Evolutionary conservation across 2,888 invertebrate species (phyloP).

Genomic region (Lordiphosa andalusiaca): DNA sequence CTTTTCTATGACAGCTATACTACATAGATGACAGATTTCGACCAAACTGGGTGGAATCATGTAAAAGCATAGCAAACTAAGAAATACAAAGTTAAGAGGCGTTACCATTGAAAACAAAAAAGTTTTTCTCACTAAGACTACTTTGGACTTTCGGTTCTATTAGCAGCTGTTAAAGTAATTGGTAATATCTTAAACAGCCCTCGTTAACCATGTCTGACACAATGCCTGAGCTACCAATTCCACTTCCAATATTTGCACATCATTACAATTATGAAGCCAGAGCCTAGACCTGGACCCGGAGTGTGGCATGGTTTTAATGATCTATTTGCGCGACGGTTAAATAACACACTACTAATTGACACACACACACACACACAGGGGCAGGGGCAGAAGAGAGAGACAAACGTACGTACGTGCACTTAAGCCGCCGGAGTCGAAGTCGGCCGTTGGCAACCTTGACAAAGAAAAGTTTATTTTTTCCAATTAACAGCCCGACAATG

Average conservation of each 20-base stretch:
- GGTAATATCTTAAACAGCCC: slow-evolving; percentile 28
- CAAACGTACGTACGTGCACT: slow-evolving; percentile 24
- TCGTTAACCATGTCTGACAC: slow-evolving; percentile 18
- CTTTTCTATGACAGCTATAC: no score
- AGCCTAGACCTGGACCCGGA: slow-evolving; percentile 12
- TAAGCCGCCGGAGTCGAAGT: slow-evolving; percentile 20
- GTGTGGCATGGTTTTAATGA: slow-evolving; percentile 36
- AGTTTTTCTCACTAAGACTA: no score
- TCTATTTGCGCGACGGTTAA: slow-evolving; percentile 47
- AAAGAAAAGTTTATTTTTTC: slow-evolving; percentile 50
- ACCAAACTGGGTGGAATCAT: no score
- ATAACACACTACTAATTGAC: slow-evolving; percentile 65
- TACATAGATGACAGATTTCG: no score
- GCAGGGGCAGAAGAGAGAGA: slow-evolving; percentile 9
- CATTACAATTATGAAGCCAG: slow-evolving; percentile 46
- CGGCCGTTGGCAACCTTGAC: slow-evolving; percentile 58
- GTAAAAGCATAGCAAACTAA: no score
- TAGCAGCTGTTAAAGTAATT: slow-evolving; percentile 15
- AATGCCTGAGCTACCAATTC: slow-evolving; percentile 18
- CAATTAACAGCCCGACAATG: slow-evolving; percentile 45
- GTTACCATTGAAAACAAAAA: no score
- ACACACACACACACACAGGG: slow-evolving; percentile 27
- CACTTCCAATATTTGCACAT: slow-evolving; percentile 60
- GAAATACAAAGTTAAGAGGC: no score
- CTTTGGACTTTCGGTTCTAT: no score